Evolutionary conservation across 2,888 invertebrate genomes (phyloP), one percentile per base, ranked within the genome.

Genomic region (Bembecia ichneumoniformis): DNA sequence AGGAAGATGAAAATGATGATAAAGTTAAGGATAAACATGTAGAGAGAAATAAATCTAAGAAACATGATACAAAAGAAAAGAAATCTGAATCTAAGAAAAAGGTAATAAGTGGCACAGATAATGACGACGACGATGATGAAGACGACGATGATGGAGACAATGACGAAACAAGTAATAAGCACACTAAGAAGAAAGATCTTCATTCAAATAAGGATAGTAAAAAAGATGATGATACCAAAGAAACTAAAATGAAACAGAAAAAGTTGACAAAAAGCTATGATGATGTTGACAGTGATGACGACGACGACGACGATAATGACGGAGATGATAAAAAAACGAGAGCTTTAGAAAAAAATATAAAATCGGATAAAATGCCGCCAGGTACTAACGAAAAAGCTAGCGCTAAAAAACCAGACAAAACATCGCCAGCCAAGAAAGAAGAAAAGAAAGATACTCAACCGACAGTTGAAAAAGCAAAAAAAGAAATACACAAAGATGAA

Each of bases 61-160:
- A 54, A 51, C 44, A 51, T 50, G n/a, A 14, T 16, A 48, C 63
- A 51, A 20, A 34, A 46, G 58, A 59, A 20, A 45, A 11, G 51
- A 54, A 49, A 10, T 13, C 40, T 3, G 49, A 44, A 44, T 47
- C 4, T 55, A 57, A 48, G 48, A 52, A 16, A 55, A 53, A 46
- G 47, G 54, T 35, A 15, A 55, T 43, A 4, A 50, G 59, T 49
- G 56, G 60, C 4, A 54, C 57, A 13, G 59, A 58, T 15, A 62
- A 64, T 15, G 62, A 66, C 16, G 66, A 68, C 17, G 62, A 67
- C 5, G 59, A 66, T 34, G 62, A 56, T 43, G 55, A 64, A 34
- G 58, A 58, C 14, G 58, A 62, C 34, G 59, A 58, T 3, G 55
- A 58, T 34, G 58, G 63, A 47, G 51, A 51, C 44, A 53, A 58